Evolutionary conservation across 2,888 invertebrate species (phyloP), one percentile per base, ranked within the genome.

Genomic region (Linnaemya tessellans): DNA sequence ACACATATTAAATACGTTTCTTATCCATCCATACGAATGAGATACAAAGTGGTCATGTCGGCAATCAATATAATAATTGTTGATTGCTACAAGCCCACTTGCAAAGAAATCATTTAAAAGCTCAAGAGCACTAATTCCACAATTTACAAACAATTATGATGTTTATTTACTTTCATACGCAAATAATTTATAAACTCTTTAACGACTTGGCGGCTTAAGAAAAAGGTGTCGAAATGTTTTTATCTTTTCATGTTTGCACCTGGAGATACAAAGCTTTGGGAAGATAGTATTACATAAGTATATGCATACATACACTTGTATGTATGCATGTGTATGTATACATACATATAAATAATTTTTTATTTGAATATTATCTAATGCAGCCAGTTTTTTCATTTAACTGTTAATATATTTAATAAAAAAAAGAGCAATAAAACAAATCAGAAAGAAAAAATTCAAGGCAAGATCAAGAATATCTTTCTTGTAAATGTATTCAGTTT

Each of bases 1-100:
- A 30, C n/a, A n/a, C 8, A 15, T 10, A 2, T 10, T n/a, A n/a
- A n/a, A 10, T 18, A 35, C 9, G n/a, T 67, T 64, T 73, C 20
- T 68, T 18, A 41, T 74, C 2, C 20, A 56, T 74, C 74, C 68
- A 56, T 60, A 18, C 68, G 18, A 62, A 38, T 38, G 58, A 13
- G 25, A 20, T 56, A 46, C 43, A 73, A 64, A 70, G 68, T 70
- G 46, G 54, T 35, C 49, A 64, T 49, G 65, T 41, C 35, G 51
- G 60, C 67, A 77, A 78, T 75, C 70, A 73, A 51, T 67, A 78
- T 78, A 71, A 77, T 84, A 81, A 81, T 82, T 85, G 75, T 80
- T 82, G 79, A 82, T 85, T 67, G 60, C 60, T 85, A 51, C 82
- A 54, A 80, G 74, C 85, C 85, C 82, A 85, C 85, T 65, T 75